These are phyloP conservation scores for Drosophila neonasuta DNA, from an alignment of 2,888 invertebrate genomes.

Conservation along the genomic window DNA sequence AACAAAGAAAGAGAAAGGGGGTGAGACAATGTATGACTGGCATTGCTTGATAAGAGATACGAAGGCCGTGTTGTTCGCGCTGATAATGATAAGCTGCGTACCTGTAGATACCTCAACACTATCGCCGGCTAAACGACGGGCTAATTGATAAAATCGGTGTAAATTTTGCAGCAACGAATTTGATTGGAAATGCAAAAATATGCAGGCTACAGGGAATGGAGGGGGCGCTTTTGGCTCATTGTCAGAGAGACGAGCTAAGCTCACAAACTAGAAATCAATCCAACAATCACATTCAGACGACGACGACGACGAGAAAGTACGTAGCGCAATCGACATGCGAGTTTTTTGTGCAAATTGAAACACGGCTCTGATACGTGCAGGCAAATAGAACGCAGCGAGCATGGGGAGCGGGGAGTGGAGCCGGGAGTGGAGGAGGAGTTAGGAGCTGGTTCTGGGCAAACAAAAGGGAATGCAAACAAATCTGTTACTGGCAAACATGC, in stretches of 20 bases:
- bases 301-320: conserved; percentile 22
- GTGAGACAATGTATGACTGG: conserved; percentile 19
- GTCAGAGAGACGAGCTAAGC: not conserved
- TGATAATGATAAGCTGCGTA: conserved; percentile 46
- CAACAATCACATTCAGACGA: conserved; percentile 43
- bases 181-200: conserved; percentile 46
- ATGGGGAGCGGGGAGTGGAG: not conserved
- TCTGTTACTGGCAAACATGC: conserved; percentile 68
- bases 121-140: conserved; percentile 2
- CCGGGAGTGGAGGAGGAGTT: not conserved
- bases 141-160: conserved; percentile 52
- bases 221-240: conserved; percentile 7
- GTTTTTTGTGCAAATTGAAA: conserved; percentile 72
- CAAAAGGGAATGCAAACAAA: conserved; percentile 67
- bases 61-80: conserved; percentile 4
- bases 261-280: conserved; percentile 51
- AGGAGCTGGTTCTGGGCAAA: conserved; percentile 40
- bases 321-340: conserved; percentile 68
- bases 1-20: not conserved
- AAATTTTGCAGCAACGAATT: conserved; percentile 44
- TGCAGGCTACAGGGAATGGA: conserved; percentile 21
- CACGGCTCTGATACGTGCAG: conserved; percentile 71
- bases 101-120: conserved; percentile 9
- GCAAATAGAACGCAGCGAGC: conserved; percentile 49
- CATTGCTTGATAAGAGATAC: conserved; percentile 46